Percentiles rank a stretch among this genome's conserved stretches.
These are phyloP conservation scores for Casuarius casuarius DNA, from an alignment of 2,113 vertebrate species.

Conservation along the genomic window DNA sequence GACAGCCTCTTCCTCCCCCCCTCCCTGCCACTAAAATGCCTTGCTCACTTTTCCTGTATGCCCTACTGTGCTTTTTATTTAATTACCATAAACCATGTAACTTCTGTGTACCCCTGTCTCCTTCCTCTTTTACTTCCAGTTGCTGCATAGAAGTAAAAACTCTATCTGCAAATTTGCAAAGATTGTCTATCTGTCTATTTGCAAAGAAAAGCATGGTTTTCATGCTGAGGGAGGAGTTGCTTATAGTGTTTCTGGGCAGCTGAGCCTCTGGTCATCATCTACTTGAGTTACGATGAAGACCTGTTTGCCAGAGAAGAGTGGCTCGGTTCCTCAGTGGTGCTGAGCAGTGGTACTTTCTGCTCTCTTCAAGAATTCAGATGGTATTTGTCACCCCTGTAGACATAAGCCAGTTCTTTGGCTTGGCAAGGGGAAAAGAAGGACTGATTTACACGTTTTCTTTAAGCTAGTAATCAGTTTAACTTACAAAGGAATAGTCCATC, in stretches of 20 bases:
- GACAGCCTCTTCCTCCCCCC: neutral
- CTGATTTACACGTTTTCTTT: neutral
- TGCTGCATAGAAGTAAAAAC: neutral
- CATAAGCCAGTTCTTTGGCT: neutral
- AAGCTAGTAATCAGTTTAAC: neutral
- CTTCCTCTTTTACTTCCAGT: neutral
- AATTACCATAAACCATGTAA: neutral
- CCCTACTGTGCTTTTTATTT: neutral
- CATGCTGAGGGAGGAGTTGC: neutral
- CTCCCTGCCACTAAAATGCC: neutral
- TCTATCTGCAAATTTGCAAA: neutral
- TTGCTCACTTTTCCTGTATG: neutral
- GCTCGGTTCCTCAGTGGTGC: neutral
- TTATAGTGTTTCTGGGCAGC: neutral
- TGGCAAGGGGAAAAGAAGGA: neutral
- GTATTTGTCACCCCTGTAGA: neutral
- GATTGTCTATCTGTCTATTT: neutral
- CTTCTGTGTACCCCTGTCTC: neutral
- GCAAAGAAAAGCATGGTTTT: neutral
- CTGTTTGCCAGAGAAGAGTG: neutral
- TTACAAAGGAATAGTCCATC: neutral
- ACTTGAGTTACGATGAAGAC: neutral
- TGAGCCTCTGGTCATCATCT: neutral
- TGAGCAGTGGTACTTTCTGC: neutral
- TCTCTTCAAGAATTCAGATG: neutral